Conservation (phyloP, 1,140 invertebrate species). For the Stenopsyche tienmushanensis region DNA sequence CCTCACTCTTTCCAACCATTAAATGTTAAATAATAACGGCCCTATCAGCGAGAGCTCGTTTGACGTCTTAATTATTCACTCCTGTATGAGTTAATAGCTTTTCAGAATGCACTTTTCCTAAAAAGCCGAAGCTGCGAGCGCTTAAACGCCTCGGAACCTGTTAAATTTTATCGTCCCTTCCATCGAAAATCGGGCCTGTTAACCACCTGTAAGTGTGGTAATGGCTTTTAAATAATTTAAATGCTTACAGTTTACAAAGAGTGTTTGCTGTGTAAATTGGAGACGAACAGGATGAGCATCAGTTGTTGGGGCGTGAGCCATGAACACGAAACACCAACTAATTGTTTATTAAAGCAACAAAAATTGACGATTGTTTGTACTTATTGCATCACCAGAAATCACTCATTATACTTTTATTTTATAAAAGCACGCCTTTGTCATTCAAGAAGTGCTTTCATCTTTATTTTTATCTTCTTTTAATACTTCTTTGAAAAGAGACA, state of each 20-base stretch:
- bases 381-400: no score
- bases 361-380: no score
- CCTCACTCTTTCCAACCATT: background rate
- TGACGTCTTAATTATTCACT: conserved; percentile 24
- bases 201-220: conserved; percentile 5
- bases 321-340: no score
- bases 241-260: background rate
- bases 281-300: no score
- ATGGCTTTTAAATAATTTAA: conserved; percentile 1
- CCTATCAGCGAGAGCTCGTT: background rate
- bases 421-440: no score
- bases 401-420: no score
- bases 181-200: no score
- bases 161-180: background rate
- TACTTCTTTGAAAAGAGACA: no score
- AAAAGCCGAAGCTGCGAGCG: background rate
- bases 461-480: no score
- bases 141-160: background rate
- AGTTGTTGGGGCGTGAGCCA: no score
- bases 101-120: conserved; percentile 9
- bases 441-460: no score
- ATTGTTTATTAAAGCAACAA: no score
- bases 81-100: conserved; percentile 15
- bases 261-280: background rate
- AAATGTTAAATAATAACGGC: conserved; percentile 5